Evolutionary conservation across 2,797 vertebrate species (phyloP).

Genomic region (Esox lucius): DNA sequence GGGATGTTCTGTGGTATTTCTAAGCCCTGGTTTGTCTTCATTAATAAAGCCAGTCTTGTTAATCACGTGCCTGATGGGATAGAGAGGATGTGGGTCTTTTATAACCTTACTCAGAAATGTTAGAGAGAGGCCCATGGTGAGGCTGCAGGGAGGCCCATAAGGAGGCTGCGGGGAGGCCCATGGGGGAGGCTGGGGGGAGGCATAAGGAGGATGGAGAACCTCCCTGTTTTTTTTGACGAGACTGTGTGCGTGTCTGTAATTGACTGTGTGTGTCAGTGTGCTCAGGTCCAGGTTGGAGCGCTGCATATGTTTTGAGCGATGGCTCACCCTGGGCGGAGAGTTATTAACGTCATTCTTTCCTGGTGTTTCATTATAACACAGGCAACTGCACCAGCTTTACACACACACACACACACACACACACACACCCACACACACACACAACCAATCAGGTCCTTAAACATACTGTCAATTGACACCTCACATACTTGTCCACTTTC

Average conservation of each 20-base stretch:
- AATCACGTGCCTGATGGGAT: constrained; percentile 53
- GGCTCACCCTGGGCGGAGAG: constrained; percentile 20
- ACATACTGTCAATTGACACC: not conserved
- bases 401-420: not conserved
- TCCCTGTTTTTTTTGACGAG: constrained; percentile 8
- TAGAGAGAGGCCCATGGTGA: constrained; percentile 8
- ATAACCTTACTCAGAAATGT: constrained; percentile 41
- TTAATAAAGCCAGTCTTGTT: constrained; percentile 57
- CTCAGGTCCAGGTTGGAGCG: not conserved
- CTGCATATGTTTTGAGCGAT: constrained; percentile 11
- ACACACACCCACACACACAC: constrained; percentile 9
- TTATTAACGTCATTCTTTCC: constrained; percentile 48
- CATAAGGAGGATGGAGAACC: not conserved
- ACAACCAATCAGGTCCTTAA: not conserved
- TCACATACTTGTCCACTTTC: not conserved
- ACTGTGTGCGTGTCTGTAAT: not conserved
- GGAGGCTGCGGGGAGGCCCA: too few species aligned
- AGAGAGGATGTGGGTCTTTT: constrained; percentile 51
- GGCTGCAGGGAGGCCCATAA: too few species aligned
- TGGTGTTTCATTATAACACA: constrained; percentile 38
- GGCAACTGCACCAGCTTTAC: constrained; percentile 19
- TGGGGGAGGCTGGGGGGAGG: not conserved
- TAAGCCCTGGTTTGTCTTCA: constrained; percentile 47
- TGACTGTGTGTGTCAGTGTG: constrained; percentile 19
- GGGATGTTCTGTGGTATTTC: constrained; percentile 46